These are phyloP conservation scores for Drosophila ambigua DNA, from an alignment of 1,140 invertebrate genomes.

Conservation along the genomic window DNA sequence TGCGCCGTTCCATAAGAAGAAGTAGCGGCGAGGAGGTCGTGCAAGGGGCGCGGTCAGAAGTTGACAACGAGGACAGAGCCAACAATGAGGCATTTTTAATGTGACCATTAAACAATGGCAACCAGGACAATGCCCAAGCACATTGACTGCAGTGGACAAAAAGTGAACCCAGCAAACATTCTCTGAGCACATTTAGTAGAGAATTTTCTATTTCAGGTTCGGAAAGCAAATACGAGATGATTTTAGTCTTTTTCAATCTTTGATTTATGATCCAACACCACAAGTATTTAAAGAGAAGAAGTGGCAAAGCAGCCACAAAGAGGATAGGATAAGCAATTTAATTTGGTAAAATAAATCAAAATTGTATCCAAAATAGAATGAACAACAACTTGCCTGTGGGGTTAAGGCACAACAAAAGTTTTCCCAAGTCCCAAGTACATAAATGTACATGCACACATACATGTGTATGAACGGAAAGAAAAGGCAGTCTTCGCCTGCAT, in stretches of 20 bases:
- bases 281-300: no score
- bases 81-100: constrained; percentile 78
- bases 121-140: constrained; percentile 65
- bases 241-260: not conserved
- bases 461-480: constrained; percentile 19
- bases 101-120: constrained; percentile 78
- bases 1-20: constrained; percentile 44
- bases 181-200: not conserved
- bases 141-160: constrained; percentile 43
- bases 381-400: constrained; percentile 11
- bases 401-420: constrained; percentile 28
- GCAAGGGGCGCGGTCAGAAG: constrained; percentile 67
- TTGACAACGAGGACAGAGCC: constrained; percentile 53
- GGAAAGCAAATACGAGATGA: not conserved
- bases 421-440: constrained; percentile 14
- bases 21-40: constrained; percentile 17
- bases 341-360: no score
- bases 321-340: no score
- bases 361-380: no score
- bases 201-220: not conserved
- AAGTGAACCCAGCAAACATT: constrained; percentile 49
- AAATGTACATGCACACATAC: no score
- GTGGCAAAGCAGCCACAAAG: no score
- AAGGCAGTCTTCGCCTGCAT: constrained; percentile 28
- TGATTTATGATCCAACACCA: no score